Base-by-base conservation (phyloP, 2,797 vertebrate species). In the Anolis apletophallus region DNA sequence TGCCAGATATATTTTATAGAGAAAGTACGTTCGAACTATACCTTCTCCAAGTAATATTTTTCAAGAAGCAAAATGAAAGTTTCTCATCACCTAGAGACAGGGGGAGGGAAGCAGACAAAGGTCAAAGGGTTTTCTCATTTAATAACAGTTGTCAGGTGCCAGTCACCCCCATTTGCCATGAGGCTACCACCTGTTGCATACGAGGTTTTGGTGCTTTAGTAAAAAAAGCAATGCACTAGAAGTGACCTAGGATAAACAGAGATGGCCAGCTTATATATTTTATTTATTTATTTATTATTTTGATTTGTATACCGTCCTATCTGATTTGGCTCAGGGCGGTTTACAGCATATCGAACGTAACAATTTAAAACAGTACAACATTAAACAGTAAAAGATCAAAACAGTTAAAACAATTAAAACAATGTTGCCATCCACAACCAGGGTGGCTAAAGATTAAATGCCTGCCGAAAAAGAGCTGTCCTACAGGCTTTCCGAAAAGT, bases 1-100 rank as follows among this genome's bases (percentile, higher is more conserved):
- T 92, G 91, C 91, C 80, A 88, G 91, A 80, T 89, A 89, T 61
- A 17, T 89, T 93, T 96, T 93, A 91, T 87, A 80, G 92, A 81
- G 92, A 94, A 96, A 95, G 34, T 80, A 88, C 87, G 91, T 92
- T 91, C 88, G 85, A 91, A 83, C 9, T 0, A 80, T 91, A 91
- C 90, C 87, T 94, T 91, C 87, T 81, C 80, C 84, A 87, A 93
- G 59, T 59, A 26, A 46, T 19, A 81, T 79, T 81, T 91, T 91
- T 92, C 90, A 89, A 79, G 82, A 83, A 87, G 11, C 0, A 0
- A 68, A 84, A 86, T 80, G 81, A 90, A 92, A 17, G 55, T 81
- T 80, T 86, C 84, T 89, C 54, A 17, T 76, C 68, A 57, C 78
- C 68, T 82, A 8, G 59, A 16, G 40, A 23, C 52, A 84, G 79